Percentiles rank a stretch among this genome's conserved stretches.
These are phyloP conservation scores for Umimayanthus kanabou DNA, from an alignment of 92 coral and sea anemone genomes.

Conservation along the genomic window DNA sequence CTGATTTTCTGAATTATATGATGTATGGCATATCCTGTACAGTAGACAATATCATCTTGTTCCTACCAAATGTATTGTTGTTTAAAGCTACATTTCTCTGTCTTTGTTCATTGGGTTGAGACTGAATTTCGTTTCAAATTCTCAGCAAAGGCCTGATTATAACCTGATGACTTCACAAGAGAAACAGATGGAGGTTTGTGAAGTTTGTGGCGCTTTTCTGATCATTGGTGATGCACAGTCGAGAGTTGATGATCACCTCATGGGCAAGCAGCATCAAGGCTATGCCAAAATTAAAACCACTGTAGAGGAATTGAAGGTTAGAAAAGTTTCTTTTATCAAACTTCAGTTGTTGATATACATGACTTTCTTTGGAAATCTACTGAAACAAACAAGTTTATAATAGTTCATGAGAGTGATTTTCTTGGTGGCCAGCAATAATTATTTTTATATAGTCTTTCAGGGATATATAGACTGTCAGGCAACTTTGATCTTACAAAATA, in stretches of 20 bases:
- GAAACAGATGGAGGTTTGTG: conserved; percentile 99
- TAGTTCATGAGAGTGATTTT: not conserved
- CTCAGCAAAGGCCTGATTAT: conserved; percentile 67
- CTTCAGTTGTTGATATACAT: not conserved
- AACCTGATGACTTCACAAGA: conserved; percentile 90
- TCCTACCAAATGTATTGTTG: no score
- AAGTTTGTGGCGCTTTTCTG: conserved; percentile 97
- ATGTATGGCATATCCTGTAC: no score
- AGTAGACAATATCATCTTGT: no score
- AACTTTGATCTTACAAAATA: no score
- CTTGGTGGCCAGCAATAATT: not conserved
- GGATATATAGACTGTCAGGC: not conserved
- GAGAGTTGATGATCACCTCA: conserved; percentile 93
- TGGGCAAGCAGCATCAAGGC: conserved; percentile 98
- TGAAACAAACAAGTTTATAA: not conserved
- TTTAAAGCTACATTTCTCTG: not conserved
- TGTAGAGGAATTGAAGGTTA: conserved; percentile 93
- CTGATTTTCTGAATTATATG: no score
- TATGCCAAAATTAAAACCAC: conserved; percentile 95
- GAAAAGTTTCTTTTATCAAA: not conserved
- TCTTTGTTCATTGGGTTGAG: not conserved
- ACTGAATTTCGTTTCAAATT: not conserved
- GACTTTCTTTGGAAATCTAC: no score
- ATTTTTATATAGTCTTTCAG: not conserved
- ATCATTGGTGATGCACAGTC: conserved; percentile 99